These are phyloP conservation scores for Apostichopus californicus DNA, from an alignment of 35 echinoderm and acorn worm species.

Conservation along the genomic window DNA sequence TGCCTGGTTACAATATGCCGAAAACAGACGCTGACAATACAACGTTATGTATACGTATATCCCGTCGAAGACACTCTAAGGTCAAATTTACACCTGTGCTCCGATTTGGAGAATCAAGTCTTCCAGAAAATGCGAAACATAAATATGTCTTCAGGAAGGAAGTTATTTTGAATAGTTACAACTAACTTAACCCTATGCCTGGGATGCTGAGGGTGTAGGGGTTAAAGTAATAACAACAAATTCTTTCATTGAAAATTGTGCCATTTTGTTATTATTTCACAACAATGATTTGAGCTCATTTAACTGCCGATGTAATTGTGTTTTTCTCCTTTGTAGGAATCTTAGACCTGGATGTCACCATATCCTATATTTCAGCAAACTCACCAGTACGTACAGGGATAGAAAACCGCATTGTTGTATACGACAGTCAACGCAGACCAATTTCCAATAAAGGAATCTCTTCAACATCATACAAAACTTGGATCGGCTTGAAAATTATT, in stretches of 20 bases:
- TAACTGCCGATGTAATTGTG: not conserved
- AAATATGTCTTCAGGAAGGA: no score
- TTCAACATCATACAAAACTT: not conserved
- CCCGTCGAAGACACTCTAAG: no score
- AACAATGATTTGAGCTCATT: not conserved
- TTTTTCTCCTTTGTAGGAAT: constrained; percentile 10
- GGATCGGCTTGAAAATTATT: not conserved
- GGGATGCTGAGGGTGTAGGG: no score
- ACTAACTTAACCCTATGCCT: no score
- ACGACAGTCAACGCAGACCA: constrained; percentile 57
- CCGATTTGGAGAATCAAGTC: no score
- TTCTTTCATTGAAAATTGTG: not conserved
- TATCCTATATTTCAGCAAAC: constrained; percentile 52
- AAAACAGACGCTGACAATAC: no score
- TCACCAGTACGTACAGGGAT: constrained; percentile 49
- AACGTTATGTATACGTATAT: no score
- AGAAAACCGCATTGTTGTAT: constrained; percentile 54
- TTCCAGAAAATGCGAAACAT: no score
- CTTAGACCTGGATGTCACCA: constrained; percentile 67
- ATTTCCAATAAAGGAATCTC: not conserved
- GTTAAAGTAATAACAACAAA: not conserved
- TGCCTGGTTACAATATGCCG: no score
- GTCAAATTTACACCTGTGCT: no score
- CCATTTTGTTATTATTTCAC: not conserved
- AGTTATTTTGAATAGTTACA: no score